Base-by-base conservation (phyloP, 1,140 invertebrate genomes). In the Aphelinus atriplicis region DNA sequence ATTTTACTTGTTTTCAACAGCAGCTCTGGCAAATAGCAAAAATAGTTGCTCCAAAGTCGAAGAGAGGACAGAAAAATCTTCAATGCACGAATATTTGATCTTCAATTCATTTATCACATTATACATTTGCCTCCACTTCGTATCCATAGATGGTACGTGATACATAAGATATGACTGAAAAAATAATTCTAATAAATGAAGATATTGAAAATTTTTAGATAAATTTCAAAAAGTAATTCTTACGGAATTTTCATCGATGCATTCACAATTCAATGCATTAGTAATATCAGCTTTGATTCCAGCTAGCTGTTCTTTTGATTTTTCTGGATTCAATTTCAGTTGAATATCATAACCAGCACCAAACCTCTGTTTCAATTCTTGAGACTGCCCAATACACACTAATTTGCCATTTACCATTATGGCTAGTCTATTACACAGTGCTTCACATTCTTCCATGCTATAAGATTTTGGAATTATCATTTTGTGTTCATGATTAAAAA, bases 391-490 rank as follows among this genome's bases (percentile, higher is more conserved):
- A 71, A 94, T 85, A 76, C 93, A 94, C 78, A 90, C 90, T 73
- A 96, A 90, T 73, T 92, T 89, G 1, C 96, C 96, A 81, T 92
- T 93, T 1, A 96, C 95, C 95, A 97, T 96, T 61, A 97, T 95
- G 45, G 94, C 95, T 66, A 97, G 85, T 60, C 94, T 86, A 45
- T 93, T 93, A 82, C 96, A 97, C 2, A 97, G 88, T 9, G 93
- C 94, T 87, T 97, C 95, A 86, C 95, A 97, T 89, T 97, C 96
- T 85, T 96, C 95, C 95, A 97, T 96, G 78, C 94, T 94, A 26
- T 26, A 26, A 26, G 26, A 26, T 26, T 26, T 26, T 26, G 81
- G 58, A 63, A 65, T 50, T 43, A 46, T 9, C 43, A 71, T 65
- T 57, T 63, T 53, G 51, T 9, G 26, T 26, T 26, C 26, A 26